phyloP scores from a whole-genome alignment of 2,113 vertebrate genomes.

The Erythrocercus mccallii region DNA sequence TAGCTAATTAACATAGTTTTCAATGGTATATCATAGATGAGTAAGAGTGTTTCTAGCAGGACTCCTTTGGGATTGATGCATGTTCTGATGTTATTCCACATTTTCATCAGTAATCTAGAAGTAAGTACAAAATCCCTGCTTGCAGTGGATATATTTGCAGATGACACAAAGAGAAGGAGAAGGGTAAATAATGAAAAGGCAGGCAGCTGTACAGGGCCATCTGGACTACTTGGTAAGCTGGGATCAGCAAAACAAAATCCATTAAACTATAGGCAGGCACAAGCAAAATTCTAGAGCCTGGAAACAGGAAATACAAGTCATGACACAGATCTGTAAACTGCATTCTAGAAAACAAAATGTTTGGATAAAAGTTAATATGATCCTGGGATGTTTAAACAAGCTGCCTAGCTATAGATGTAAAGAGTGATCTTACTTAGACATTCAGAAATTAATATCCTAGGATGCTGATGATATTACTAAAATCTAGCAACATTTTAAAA shows the following conservation, averaged over 20 bases:
- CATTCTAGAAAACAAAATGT: not conserved
- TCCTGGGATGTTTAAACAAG: not conserved
- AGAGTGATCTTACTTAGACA: not conserved
- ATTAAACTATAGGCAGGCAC: not conserved
- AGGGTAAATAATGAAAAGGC: slow-evolving; percentile 12
- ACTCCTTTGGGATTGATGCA: not conserved
- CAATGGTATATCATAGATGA: not conserved
- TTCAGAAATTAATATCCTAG: not conserved
- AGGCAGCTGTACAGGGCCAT: slow-evolving; percentile 26
- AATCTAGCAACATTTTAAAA: not conserved
- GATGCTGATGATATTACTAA: not conserved
- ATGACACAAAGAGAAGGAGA: not conserved
- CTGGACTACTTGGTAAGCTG: not conserved
- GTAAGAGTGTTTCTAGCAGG: not conserved
- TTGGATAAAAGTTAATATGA: not conserved
- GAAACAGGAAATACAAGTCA: not conserved
- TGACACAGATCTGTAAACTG: not conserved
- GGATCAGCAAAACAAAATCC: not conserved
- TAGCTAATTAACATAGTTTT: not conserved
- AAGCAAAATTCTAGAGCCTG: not conserved
- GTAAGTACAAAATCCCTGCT: not conserved
- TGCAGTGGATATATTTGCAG: not conserved
- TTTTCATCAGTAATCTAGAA: not conserved
- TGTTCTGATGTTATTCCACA: not conserved
- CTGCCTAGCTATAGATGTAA: not conserved